A percentile compares a stretch with the other conserved stretches of the same genome.
Evolutionary conservation across 2,113 vertebrate species (phyloP).

Genomic region (Coptodon rendalli): DNA sequence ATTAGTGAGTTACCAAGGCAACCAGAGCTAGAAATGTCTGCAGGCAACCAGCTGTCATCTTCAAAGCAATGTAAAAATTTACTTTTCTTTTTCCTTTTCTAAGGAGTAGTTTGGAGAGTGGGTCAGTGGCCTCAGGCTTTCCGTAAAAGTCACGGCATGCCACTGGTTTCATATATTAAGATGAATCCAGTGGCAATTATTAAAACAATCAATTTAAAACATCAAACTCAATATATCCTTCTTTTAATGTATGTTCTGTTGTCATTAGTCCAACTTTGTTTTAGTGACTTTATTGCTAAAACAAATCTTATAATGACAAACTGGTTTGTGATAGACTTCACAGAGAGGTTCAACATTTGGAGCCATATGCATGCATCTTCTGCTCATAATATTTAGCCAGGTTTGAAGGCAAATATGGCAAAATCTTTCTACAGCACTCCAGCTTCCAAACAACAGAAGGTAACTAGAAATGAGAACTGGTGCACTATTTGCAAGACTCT

Average conservation of each 20-base stretch:
- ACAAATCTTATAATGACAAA: background rate
- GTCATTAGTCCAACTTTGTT: background rate
- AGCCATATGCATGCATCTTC: background rate
- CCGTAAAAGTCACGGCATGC: background rate
- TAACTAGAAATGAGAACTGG: constrained; percentile 29
- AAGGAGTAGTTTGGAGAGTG: background rate
- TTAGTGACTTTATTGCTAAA: background rate
- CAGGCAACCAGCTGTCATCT: background rate
- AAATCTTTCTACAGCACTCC: constrained; percentile 1
- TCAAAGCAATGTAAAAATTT: background rate
- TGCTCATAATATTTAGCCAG: constrained; percentile 2
- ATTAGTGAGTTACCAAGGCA: background rate
- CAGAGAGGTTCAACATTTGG: background rate
- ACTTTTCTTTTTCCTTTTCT: background rate
- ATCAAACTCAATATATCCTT: background rate
- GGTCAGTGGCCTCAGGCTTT: background rate
- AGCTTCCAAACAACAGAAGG: constrained; percentile 31
- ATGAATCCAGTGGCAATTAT: background rate
- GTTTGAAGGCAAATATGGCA: constrained; percentile 7
- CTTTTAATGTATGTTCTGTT: background rate
- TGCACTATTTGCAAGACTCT: constrained; percentile 30
- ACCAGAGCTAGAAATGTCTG: background rate
- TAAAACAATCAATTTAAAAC: background rate
- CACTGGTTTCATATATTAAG: background rate
- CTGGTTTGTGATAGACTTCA: background rate